Evolutionary conservation across 2,888 invertebrate species (phyloP).

Genomic region (Philonicus albiceps): DNA sequence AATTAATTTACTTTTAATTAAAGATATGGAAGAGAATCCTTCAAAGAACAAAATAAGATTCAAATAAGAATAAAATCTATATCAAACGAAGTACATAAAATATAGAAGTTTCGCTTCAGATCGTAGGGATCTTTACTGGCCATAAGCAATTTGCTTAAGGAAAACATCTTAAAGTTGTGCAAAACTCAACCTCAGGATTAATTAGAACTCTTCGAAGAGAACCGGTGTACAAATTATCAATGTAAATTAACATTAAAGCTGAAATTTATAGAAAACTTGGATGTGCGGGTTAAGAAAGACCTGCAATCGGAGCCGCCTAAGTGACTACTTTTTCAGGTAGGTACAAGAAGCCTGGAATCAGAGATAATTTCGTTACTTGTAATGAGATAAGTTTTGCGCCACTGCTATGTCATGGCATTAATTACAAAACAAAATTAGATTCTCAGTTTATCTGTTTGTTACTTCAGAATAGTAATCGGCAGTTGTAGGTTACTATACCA

Average conservation of each 20-base stretch:
- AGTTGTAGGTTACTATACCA: not conserved
- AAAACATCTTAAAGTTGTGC: slow-evolving; percentile 25
- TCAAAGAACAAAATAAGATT: not conserved
- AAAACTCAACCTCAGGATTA: slow-evolving; percentile 31
- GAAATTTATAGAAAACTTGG: slow-evolving; percentile 4
- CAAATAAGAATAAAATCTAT: not conserved
- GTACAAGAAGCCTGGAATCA: slow-evolving; percentile 6
- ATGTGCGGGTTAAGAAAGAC: not conserved
- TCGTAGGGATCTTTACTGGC: not conserved
- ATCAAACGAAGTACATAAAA: not conserved
- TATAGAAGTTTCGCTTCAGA: not conserved
- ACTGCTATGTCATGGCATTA: slow-evolving; percentile 18
- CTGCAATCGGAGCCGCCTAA: not conserved
- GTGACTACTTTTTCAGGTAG: not conserved
- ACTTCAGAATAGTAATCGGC: not conserved
- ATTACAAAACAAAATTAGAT: slow-evolving; percentile 16
- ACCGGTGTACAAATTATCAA: not conserved
- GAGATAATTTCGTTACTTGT: slow-evolving; percentile 37
- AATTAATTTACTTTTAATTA: not conserved
- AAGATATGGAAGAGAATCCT: not conserved
- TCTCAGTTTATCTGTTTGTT: not conserved
- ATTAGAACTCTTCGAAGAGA: slow-evolving; percentile 11
- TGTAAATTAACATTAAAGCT: slow-evolving; percentile 25
- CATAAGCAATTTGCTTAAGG: slow-evolving; percentile 13
- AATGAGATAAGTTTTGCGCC: slow-evolving; percentile 31